Base-by-base conservation (phyloP, 2,797 vertebrate species). In the Megaceryle alcyon region DNA sequence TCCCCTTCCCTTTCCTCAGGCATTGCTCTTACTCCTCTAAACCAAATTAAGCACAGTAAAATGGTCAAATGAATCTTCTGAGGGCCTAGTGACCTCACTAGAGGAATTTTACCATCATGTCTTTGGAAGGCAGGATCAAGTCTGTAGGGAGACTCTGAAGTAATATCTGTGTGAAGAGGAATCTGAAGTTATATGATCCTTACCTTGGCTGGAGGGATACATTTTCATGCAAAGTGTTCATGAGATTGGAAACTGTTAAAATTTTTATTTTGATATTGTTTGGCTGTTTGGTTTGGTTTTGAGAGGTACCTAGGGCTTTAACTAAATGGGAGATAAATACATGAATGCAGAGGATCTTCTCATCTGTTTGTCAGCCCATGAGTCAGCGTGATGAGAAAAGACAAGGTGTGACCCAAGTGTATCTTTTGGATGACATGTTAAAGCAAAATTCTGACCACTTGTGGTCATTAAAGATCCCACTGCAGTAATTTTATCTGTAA, bases 1-100 rank as follows among this genome's bases (percentile, higher is more conserved):
- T 59, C 13, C 37, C 33, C 41, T 91, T 90, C 41, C 56, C 60
- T 87, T 86, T 88, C 90, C 75, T 92, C 3, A 0, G 81, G 86
- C 86, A 26, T 35, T 77, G 20, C 73, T 94, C 51, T 90, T 81
- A 92, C 86, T 91, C 26, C 76, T 73, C 66, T 90, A 48, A 94
- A 82, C 54, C 29, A 95, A 51, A 79, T 70, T 65, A 51, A 79
- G 59, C 5, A 1, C 43, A 63, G 49, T 31, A 81, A 88, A 93
- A 95, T 21, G 61, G 54, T 54, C 37, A 54, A 83, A 56, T 86
- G 70, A 96, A 72, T 93, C 37, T 78, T 82, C 72, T 83, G 54
- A 56, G n/a, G 64, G 43, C 43, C 81, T 49, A 60, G 60, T 88
- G 64, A 88, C 78, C 68, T 95, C 94, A 92, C 1, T 1, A 39